A percentile compares a stretch with the other conserved stretches of the same genome.
Evolutionary conservation across 2,113 vertebrate genomes (phyloP).

Genomic region (Phalacrocorax brasilianus): DNA sequence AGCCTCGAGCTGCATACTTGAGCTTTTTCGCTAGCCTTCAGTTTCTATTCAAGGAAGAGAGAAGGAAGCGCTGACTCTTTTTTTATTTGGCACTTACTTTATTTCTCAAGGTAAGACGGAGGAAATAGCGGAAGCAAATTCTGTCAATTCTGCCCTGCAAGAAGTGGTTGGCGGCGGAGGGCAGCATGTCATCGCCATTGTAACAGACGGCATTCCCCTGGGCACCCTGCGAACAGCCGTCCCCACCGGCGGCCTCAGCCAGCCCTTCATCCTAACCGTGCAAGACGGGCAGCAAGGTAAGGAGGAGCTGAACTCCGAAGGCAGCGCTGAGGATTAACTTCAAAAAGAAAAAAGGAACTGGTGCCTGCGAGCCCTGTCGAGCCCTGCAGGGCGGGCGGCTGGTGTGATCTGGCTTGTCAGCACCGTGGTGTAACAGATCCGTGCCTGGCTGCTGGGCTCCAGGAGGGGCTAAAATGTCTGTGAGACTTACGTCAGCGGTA

Average conservation of each 20-base stretch:
- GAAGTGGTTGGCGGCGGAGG: conserved; percentile 77
- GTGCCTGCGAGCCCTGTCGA: accelerated
- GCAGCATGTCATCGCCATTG: conserved; percentile 82
- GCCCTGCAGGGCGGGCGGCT: accelerated
- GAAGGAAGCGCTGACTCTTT: not conserved
- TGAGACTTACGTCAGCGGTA: accelerated
- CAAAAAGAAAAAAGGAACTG: accelerated
- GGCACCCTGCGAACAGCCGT: conserved; percentile 76
- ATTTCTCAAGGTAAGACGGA: conserved; percentile 70
- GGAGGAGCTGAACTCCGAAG: not conserved
- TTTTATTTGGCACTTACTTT: not conserved
- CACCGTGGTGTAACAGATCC: accelerated
- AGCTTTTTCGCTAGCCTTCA: not conserved
- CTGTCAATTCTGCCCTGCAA: conserved; percentile 72
- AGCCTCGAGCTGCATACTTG: accelerated
- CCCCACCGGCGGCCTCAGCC: not conserved
- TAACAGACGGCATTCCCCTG: conserved; percentile 77
- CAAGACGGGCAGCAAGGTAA: conserved; percentile 87
- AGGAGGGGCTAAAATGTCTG: not conserved
- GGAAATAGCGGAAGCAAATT: conserved; percentile 69
- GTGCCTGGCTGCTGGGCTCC: not conserved
- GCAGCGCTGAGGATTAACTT: not conserved
- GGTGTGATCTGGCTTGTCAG: not conserved
- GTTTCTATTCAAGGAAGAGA: conserved; percentile 14
- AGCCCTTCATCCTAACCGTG: conserved; percentile 82